Evolutionary conservation across 2,797 vertebrate species (phyloP), one percentile per base, ranked within the genome.

Genomic region (Bradypodion pumilum): DNA sequence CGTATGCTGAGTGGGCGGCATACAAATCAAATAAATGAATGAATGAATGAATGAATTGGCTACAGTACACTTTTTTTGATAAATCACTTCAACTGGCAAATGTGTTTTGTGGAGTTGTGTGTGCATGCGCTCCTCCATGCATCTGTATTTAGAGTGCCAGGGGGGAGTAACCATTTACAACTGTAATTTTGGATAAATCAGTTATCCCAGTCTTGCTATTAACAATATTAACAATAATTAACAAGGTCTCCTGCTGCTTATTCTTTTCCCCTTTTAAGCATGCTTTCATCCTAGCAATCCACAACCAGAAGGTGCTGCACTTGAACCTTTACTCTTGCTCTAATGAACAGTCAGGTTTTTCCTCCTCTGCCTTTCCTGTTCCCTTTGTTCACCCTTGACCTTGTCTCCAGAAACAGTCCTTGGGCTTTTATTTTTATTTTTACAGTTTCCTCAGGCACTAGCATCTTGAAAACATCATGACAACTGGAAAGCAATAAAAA

Each of bases 391-490:
- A 92, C 89, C 85, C 79, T 86, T 91, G 92, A 94, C 90, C 88
- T 91, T 88, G 80, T 37, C 46, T 90, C 73, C 83, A 1, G 52
- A 86, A 70, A 23, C 65, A 76, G 66, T 69, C 81, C 82, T 88
- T 85, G 79, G 81, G 86, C 84, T 92, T 90, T 90, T 86, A 89
- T 52, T 86, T 19, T 82, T n/a, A n/a, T 77, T 92, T 88, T 93
- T 93, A 91, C 86, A 80, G 85, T 92, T 92, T 93, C 87, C 84
- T 91, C 87, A 78, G 77, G 46, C 85, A 77, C 66, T 77, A 84
- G 60, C 5, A 0, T 88, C 92, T 94, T 93, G 94, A 94, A 93
- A 92, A 86, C 59, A 86, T 94, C 90, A 86, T n/a, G 73, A 76
- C 80, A 91, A 72, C 86, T 74, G 82, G 83, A 86, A 90, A 90